Percentiles rank a stretch among this genome's conserved stretches.
Conservation (phyloP, 2,888 invertebrate species). For the Pyralis farinalis region DNA sequence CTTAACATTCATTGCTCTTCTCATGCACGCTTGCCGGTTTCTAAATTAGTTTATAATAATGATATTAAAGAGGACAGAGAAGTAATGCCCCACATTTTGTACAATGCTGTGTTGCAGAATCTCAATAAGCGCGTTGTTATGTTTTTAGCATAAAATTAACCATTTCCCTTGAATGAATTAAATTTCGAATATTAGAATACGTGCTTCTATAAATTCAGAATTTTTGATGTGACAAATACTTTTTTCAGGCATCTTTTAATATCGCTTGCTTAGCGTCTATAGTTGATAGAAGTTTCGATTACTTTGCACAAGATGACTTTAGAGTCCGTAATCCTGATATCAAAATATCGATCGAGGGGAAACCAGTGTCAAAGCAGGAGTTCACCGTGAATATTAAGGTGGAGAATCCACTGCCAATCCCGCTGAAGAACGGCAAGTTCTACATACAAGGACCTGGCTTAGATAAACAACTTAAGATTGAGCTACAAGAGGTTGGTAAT, state of each 20-base stretch:
- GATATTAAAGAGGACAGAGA: too few species aligned
- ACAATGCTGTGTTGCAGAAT: too few species aligned
- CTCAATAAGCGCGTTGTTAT: too few species aligned
- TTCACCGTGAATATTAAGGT: constrained; percentile 84
- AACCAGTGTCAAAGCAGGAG: constrained; percentile 72
- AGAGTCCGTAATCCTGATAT: constrained; percentile 94
- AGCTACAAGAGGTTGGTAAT: constrained; percentile 80
- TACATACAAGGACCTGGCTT: constrained; percentile 91
- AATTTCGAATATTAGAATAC: too few species aligned
- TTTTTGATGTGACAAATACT: neutral
- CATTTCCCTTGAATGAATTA: too few species aligned
- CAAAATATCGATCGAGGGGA: constrained; percentile 84
- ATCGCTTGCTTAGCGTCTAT: constrained; percentile 91
- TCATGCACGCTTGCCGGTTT: too few species aligned
- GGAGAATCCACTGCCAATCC: constrained; percentile 90
- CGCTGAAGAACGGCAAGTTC: constrained; percentile 88
- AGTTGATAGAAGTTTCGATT: constrained; percentile 90
- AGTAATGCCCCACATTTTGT: too few species aligned
- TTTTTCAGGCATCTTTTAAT: constrained; percentile 86
- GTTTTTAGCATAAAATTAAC: too few species aligned
- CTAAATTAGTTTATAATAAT: too few species aligned
- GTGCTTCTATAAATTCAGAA: too few species aligned
- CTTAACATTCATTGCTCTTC: too few species aligned
- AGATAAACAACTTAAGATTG: constrained; percentile 86
- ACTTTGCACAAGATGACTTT: constrained; percentile 94